A percentile compares a stretch with the other conserved stretches of the same genome.
These are phyloP conservation scores for Semnornis frantzii DNA, from an alignment of 2,113 vertebrate genomes.

Conservation along the genomic window DNA sequence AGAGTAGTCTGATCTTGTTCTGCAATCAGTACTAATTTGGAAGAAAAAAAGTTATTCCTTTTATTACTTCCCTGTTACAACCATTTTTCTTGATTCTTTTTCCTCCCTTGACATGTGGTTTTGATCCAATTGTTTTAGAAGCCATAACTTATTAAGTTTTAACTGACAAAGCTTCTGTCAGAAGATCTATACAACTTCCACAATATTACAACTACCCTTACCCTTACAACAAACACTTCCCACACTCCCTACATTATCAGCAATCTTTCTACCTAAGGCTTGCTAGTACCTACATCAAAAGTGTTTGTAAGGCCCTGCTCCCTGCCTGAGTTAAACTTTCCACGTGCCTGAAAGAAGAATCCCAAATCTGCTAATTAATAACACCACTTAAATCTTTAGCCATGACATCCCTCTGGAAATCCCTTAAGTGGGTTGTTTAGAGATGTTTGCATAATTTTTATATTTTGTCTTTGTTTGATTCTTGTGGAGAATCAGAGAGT, in stretches of 20 bases:
- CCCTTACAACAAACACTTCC: background rate
- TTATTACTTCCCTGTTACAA: background rate
- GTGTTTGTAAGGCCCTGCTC: background rate
- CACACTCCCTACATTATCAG: background rate
- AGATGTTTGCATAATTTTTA: background rate
- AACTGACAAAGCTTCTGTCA: background rate
- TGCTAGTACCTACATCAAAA: background rate
- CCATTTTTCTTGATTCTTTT: constrained; percentile 34
- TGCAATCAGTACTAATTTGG: background rate
- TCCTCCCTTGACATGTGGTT: background rate
- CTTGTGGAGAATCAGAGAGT: background rate
- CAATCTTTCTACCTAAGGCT: background rate
- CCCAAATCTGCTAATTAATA: background rate
- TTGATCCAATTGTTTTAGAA: constrained; percentile 2
- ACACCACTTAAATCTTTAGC: background rate
- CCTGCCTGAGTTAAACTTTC: background rate
- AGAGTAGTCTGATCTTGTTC: background rate
- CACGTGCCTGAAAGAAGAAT: background rate
- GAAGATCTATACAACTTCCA: background rate
- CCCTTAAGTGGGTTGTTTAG: background rate
- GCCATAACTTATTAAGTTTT: background rate
- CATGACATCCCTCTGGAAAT: background rate
- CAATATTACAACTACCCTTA: background rate
- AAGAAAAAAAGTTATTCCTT: constrained; percentile 24
- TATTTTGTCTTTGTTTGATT: background rate